Conservation (phyloP, 2,797 vertebrate species). For the Brotula barbata region DNA sequence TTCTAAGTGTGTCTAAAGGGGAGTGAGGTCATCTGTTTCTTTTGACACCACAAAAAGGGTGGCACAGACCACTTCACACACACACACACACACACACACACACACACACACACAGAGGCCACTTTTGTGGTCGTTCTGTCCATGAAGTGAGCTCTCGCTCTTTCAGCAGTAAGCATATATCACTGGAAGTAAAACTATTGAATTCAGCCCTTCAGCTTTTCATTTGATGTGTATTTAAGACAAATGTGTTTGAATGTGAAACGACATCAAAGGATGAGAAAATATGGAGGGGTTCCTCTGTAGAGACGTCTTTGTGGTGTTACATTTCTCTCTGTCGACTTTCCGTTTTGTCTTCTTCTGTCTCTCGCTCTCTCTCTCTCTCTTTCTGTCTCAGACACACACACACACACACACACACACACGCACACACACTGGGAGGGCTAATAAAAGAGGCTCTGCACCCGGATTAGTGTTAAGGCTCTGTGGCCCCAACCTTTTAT, state of each 20-base stretch:
- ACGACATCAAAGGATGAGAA: constrained; percentile 6
- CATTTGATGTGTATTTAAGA: constrained; percentile 3
- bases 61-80: constrained; percentile 2
- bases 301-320: constrained; percentile 8
- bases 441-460: constrained; percentile 71
- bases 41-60: constrained; percentile 47
- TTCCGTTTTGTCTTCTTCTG: constrained; percentile 4
- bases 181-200: constrained; percentile 12
- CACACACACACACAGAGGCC: constrained; percentile 16
- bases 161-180: not conserved
- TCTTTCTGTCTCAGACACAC: constrained; percentile 4
- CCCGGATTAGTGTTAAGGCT: constrained; percentile 67
- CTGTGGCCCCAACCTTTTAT: constrained; percentile 71
- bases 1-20: constrained; percentile 38
- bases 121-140: constrained; percentile 12
- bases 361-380: constrained; percentile 34
- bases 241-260: constrained; percentile 20
- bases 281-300: constrained; percentile 16
- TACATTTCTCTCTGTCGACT: not conserved
- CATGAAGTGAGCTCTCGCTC: constrained; percentile 20
- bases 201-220: not conserved
- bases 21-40: constrained; percentile 65
- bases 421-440: constrained; percentile 52
- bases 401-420: constrained; percentile 34
- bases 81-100: constrained; percentile 16